Evolutionary conservation across 1,140 invertebrate species (phyloP).

Genomic region (Drosophila mauritiana): DNA sequence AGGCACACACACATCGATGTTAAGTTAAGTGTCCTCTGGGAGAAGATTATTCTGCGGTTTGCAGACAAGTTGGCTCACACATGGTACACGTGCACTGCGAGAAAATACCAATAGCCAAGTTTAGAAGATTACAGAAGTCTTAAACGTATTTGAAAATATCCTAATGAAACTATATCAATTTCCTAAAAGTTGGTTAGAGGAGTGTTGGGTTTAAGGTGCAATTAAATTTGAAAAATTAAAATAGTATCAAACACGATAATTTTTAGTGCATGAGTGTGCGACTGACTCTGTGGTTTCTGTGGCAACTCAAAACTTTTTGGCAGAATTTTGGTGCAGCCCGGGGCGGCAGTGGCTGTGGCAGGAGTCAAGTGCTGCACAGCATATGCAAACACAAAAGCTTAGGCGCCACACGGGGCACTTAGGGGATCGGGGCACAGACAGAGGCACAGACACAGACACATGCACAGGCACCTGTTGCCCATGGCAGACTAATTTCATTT

Average conservation of each 20-base stretch:
- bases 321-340: conserved; percentile 32
- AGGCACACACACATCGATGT: conserved; percentile 30
- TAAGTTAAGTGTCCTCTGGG: conserved; percentile 50
- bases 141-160: no score
- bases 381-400: conserved; percentile 33
- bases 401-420: conserved; percentile 40
- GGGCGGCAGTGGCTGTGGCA: neutral
- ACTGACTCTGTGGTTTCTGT: conserved; percentile 23
- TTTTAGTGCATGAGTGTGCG: conserved; percentile 13
- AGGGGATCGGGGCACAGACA: neutral
- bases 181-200: no score
- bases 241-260: neutral
- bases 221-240: no score
- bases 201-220: no score
- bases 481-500: conserved; percentile 65
- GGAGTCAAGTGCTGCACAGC: conserved; percentile 31
- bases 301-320: conserved; percentile 51
- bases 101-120: neutral
- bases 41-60: conserved; percentile 48
- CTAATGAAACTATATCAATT: no score
- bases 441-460: no score
- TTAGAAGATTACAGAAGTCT: no score
- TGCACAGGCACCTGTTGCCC: conserved; percentile 55
- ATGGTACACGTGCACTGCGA: conserved; percentile 13
- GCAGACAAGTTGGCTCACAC: conserved; percentile 18